phyloP scores from a whole-genome alignment of 1,140 invertebrate genomes.

The Schlechtendalia chinensis region DNA sequence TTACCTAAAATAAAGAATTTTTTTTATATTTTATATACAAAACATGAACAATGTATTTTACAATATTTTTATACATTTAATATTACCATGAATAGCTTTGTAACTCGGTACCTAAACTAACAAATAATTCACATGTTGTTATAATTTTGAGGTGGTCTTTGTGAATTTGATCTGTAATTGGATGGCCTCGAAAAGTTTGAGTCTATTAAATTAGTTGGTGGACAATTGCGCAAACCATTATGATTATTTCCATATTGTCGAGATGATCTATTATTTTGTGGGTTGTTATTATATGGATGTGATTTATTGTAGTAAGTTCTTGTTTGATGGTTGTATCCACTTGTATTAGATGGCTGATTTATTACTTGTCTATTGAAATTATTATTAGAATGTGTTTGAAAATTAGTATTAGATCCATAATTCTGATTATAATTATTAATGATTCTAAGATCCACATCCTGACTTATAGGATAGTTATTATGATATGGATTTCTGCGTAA shows the following conservation, averaged over 20 bases:
- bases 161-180: conserved; percentile 36
- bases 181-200: conserved; percentile 34
- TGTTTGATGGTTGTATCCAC: conserved; percentile 23
- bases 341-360: conserved; percentile 16
- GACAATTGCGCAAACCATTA: conserved; percentile 35
- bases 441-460: conserved; percentile 37
- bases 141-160: conserved; percentile 46
- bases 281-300: conserved; percentile 40
- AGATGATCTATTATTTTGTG: conserved; percentile 31
- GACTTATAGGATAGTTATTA: conserved; percentile 22
- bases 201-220: conserved; percentile 43
- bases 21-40: conserved; percentile 27
- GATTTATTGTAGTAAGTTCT: conserved; percentile 42
- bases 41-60: conserved; percentile 37
- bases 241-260: conserved; percentile 40
- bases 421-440: conserved; percentile 41
- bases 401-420: conserved; percentile 46
- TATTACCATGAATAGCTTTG: conserved; percentile 1
- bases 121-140: conserved; percentile 36
- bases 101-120: conserved; percentile 6
- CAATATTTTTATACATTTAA: conserved; percentile 23
- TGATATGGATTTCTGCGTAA: conserved; percentile 42
- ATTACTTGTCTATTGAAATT: conserved; percentile 41
- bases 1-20: conserved; percentile 11
- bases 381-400: conserved; percentile 29